A percentile compares a stretch with the other conserved stretches of the same genome.
These are phyloP conservation scores for Cyanoderma ruficeps DNA, from an alignment of 2,113 vertebrate genomes.

Conservation along the genomic window DNA sequence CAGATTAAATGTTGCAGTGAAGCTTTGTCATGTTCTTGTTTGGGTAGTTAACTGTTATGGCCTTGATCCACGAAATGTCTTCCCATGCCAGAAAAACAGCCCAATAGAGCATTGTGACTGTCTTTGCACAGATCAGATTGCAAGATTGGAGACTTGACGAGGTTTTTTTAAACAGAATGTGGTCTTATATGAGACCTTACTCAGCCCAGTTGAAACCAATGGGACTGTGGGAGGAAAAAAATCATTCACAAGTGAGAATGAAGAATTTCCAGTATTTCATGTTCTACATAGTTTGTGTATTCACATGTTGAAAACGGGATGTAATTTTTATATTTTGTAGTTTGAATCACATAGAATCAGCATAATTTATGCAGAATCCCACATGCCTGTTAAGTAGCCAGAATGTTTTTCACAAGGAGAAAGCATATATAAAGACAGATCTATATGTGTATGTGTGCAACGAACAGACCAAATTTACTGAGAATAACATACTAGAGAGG, in stretches of 20 bases:
- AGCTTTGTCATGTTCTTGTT: neutral
- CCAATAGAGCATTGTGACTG: neutral
- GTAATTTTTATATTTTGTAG: constrained; percentile 23
- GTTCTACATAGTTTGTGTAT: neutral
- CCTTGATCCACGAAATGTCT: neutral
- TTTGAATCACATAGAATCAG: constrained; percentile 45
- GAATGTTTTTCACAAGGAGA: constrained; percentile 24
- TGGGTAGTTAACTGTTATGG: neutral
- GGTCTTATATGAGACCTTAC: neutral
- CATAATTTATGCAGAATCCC: constrained; percentile 56
- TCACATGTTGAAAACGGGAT: neutral
- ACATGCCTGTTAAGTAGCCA: constrained; percentile 31
- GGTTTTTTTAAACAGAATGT: neutral
- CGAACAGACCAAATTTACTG: constrained; percentile 1
- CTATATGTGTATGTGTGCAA: constrained; percentile 22
- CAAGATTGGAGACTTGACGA: neutral
- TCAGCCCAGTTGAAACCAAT: neutral
- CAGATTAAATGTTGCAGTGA: neutral
- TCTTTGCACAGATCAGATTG: neutral
- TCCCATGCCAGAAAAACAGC: neutral
- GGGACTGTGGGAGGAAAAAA: neutral
- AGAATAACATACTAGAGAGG: neutral
- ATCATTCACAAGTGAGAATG: neutral
- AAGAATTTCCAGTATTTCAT: constrained; percentile 2
- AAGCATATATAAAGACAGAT: constrained; percentile 2